Evolutionary conservation across 2,888 invertebrate genomes (phyloP), one percentile per base, ranked within the genome.

Genomic region (Nomada ruficornis): DNA sequence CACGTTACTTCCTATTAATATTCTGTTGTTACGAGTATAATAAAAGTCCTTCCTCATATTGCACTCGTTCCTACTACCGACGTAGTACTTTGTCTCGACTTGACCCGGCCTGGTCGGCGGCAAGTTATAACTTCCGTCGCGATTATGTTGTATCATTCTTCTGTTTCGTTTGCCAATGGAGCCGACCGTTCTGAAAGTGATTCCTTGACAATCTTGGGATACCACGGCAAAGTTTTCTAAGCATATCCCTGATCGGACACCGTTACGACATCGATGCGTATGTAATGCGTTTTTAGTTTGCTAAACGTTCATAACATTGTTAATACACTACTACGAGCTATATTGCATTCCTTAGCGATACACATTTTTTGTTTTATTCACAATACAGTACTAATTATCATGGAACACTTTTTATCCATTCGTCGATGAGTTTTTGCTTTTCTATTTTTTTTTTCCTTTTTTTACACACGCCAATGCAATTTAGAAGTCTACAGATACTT

Each of bases 131-230:
- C 90, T 91, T 82, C 90, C 93, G 69, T 93, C 93, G 86, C 90
- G 90, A 91, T 85, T 89, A 89, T 91, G 92, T 80, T 91, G 92
- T 79, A 89, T 83, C 83, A 84, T 81, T 89, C 93, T 90, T 90
- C 93, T 90, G 75, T 93, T 93, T 89, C 93, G 90, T 89, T 93
- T 93, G 88, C 93, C 94, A 83, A 91, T 82, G 86, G 91, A 93
- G 89, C 92, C 92, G 86, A 93, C 89, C 81, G 91, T 91, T 93
- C 94, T 94, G 94, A 93, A 94, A 92, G 89, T 91, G 86, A 89
- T 91, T 88, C 88, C 89, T 91, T 91, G 84, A 90, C 91, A 88
- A 81, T 88, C 82, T 88, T 77, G 71, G 50, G 75, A 76, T 68
- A 77, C 73, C 77, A 76, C 77, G 69, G 70, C 64, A 76, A 57